These are phyloP conservation scores for Clivina fossor DNA, from an alignment of 2,888 invertebrate species.

Conservation along the genomic window DNA sequence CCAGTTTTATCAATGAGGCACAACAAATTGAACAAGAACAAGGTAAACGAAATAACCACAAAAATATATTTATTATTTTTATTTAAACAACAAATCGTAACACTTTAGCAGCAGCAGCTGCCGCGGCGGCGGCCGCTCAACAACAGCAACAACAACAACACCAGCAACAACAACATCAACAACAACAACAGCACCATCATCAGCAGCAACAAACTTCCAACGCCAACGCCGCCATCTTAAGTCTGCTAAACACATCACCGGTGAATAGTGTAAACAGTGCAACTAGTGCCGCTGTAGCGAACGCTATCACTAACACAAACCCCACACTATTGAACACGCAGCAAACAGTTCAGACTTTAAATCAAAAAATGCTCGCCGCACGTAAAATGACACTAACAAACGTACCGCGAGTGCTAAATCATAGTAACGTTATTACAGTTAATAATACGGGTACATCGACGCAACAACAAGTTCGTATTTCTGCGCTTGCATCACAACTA, in stretches of 20 bases:
- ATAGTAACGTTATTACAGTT: slow-evolving; percentile 52
- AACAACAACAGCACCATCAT: slow-evolving; percentile 71
- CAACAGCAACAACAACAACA: slow-evolving; percentile 49
- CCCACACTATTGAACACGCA: slow-evolving; percentile 44
- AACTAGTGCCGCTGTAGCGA: slow-evolving; percentile 61
- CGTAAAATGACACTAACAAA: slow-evolving; percentile 62
- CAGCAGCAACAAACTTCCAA: too few relatives aligned
- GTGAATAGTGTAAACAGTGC: slow-evolving; percentile 60
- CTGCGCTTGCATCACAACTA: slow-evolving; percentile 53
- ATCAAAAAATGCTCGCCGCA: slow-evolving; percentile 55
- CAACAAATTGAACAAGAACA: slow-evolving; percentile 76
- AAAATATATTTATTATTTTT: slow-evolving; percentile 9
- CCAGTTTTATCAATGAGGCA: slow-evolving; percentile 79
- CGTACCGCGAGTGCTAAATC: slow-evolving; percentile 52
- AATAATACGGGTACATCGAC: slow-evolving; percentile 42
- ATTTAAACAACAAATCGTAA: slow-evolving; percentile 1
- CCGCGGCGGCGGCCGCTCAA: slow-evolving; percentile 29
- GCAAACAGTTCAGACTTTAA: slow-evolving; percentile 45
- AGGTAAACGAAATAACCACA: slow-evolving; percentile 48
- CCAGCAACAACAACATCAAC: slow-evolving; percentile 41
- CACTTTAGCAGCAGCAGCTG: background rate
- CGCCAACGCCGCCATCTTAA: slow-evolving; percentile 74
- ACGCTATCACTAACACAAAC: slow-evolving; percentile 51
- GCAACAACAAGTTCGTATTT: slow-evolving; percentile 52
- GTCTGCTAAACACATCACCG: slow-evolving; percentile 75